Evolutionary conservation across 2,797 vertebrate species (phyloP).

Genomic region (Thamnophis elegans): DNA sequence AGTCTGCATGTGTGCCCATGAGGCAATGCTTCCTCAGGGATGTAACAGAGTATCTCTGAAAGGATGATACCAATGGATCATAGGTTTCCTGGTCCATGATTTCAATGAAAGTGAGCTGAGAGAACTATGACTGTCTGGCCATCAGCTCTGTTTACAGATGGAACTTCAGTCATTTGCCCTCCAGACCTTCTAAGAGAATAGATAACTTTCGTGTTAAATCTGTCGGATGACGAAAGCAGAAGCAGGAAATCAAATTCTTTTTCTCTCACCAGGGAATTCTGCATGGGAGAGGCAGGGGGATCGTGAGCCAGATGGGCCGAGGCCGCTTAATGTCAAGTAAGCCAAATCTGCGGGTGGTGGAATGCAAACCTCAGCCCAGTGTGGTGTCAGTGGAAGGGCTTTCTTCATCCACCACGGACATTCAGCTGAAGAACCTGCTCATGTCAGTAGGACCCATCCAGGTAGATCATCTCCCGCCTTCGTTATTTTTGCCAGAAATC

Average conservation of each 20-base stretch:
- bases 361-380: conserved; percentile 80
- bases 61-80: not conserved
- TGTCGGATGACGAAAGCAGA: conserved; percentile 32
- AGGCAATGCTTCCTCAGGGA: too few relatives aligned
- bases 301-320: conserved; percentile 78
- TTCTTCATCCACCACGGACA: conserved; percentile 91
- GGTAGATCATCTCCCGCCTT: conserved; percentile 73
- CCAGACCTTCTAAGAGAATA: conserved; percentile 31
- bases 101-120: not conserved
- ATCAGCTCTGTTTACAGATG: conserved; percentile 3
- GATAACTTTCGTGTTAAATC: not conserved
- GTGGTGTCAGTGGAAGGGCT: conserved; percentile 95
- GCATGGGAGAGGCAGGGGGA: conserved; percentile 84
- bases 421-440: conserved; percentile 91
- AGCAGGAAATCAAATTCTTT: conserved; percentile 58
- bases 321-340: conserved; percentile 82
- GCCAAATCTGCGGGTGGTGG: conserved; percentile 79
- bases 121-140: conserved; percentile 3
- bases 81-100: not conserved
- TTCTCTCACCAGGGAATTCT: conserved; percentile 84
- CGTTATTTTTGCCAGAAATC: conserved; percentile 61
- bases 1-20: too few relatives aligned
- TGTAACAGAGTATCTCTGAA: not conserved
- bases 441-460: conserved; percentile 95
- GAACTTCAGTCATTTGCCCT: conserved; percentile 28